phyloP scores from a whole-genome alignment of 2,113 vertebrate genomes.

The Henicopernis longicauda region DNA sequence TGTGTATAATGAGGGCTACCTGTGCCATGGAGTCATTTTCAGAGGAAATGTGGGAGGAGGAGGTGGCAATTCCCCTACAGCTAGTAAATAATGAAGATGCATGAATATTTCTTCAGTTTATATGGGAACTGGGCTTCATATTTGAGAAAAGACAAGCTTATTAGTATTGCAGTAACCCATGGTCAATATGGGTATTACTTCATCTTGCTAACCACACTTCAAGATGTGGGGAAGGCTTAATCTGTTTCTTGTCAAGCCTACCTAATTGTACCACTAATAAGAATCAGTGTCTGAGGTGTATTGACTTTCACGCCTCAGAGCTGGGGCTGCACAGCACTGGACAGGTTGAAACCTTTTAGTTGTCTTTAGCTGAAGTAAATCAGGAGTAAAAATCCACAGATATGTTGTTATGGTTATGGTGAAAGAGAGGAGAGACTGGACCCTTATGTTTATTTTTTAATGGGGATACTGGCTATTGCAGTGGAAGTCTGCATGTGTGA shows the following conservation, averaged over 20 bases:
- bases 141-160: not conserved
- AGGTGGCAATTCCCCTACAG: not conserved
- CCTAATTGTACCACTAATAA: not conserved
- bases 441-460: accelerated
- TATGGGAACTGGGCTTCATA: not conserved
- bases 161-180: not conserved
- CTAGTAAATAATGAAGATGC: not conserved
- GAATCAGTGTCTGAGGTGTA: not conserved
- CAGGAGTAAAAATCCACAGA: not conserved
- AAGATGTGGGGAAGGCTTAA: not conserved
- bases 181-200: not conserved
- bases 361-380: not conserved
- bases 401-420: not conserved
- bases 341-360: not conserved
- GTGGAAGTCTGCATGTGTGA: not conserved
- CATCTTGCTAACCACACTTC: not conserved
- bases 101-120: not conserved
- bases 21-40: not conserved
- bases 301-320: not conserved
- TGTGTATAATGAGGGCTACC: not conserved
- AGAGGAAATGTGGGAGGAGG: not conserved
- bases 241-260: not conserved
- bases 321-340: not conserved
- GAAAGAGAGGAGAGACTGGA: not conserved
- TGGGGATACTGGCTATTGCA: not conserved